Percentiles rank a stretch among this genome's conserved stretches.
These are phyloP conservation scores for Ibidorhyncha struthersii DNA, from an alignment of 2,113 vertebrate genomes.

Conservation along the genomic window DNA sequence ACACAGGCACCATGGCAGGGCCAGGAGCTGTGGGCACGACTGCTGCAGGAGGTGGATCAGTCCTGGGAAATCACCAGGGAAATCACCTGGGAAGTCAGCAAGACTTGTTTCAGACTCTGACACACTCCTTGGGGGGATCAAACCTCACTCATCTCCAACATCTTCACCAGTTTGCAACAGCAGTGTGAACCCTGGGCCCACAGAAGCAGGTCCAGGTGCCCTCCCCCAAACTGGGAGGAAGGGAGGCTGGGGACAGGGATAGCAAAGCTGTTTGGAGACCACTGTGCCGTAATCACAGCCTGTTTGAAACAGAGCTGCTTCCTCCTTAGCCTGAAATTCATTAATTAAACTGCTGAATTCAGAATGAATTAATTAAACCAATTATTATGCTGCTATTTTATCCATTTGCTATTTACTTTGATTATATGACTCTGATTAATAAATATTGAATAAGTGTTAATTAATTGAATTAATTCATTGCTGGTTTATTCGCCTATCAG, in stretches of 20 bases:
- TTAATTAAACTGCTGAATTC: neutral
- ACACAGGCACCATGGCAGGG: accelerated
- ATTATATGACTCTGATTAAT: slow-evolving; percentile 15
- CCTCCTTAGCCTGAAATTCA: neutral
- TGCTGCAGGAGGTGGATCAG: neutral
- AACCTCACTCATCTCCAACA: neutral
- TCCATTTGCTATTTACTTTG: slow-evolving; percentile 1
- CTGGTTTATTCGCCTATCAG: neutral
- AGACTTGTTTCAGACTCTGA: neutral
- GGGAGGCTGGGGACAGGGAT: neutral
- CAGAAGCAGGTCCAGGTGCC: neutral
- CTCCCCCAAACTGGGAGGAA: neutral
- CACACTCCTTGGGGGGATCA: neutral
- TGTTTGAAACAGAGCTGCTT: neutral
- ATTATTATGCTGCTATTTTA: neutral
- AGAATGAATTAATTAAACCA: slow-evolving; percentile 26
- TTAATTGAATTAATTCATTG: neutral
- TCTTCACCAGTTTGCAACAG: neutral
- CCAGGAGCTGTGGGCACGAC: neutral
- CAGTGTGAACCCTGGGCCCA: neutral
- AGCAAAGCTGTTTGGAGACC: neutral
- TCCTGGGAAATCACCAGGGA: neutral
- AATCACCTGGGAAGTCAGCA: neutral
- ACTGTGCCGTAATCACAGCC: neutral
- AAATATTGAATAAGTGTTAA: slow-evolving; percentile 44